These are phyloP conservation scores for Muscina levida DNA, from an alignment of 2,888 invertebrate genomes.

Conservation along the genomic window DNA sequence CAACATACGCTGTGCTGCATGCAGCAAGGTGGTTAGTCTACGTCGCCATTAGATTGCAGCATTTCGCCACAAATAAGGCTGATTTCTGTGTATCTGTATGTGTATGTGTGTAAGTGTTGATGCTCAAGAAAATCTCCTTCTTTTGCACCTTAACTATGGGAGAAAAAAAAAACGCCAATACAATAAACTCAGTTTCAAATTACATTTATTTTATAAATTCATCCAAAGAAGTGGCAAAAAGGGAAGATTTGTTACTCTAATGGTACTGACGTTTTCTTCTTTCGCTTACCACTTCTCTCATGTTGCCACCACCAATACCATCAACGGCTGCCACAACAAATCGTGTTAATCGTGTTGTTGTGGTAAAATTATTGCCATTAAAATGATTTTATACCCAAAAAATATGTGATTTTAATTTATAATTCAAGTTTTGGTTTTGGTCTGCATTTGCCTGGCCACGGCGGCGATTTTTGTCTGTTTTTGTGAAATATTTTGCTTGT, in stretches of 20 bases:
- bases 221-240: constrained; percentile 58
- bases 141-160: constrained; percentile 12
- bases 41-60: constrained; percentile 63
- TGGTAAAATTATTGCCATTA: constrained; percentile 61
- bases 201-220: constrained; percentile 41
- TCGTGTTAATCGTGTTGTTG: constrained; percentile 57
- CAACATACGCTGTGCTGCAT: constrained; percentile 50
- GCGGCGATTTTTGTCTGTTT: not conserved
- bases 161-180: not conserved
- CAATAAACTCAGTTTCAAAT: constrained; percentile 42
- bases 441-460: constrained; percentile 24
- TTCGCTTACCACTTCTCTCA: constrained; percentile 26
- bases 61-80: constrained; percentile 66
- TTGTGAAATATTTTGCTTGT: constrained; percentile 44
- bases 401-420: constrained; percentile 58
- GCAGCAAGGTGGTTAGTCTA: constrained; percentile 44
- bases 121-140: constrained; percentile 3
- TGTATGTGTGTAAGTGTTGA: constrained; percentile 15
- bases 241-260: constrained; percentile 41
- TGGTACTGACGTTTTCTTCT: too few species aligned
- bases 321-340: constrained; percentile 53
- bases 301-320: constrained; percentile 23
- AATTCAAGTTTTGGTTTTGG: constrained; percentile 45
- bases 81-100: constrained; percentile 38
- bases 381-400: constrained; percentile 50